A percentile compares a stretch with the other conserved stretches of the same genome.
Conservation (phyloP, 1,140 invertebrate species). For the Adelges cooleyi region DNA sequence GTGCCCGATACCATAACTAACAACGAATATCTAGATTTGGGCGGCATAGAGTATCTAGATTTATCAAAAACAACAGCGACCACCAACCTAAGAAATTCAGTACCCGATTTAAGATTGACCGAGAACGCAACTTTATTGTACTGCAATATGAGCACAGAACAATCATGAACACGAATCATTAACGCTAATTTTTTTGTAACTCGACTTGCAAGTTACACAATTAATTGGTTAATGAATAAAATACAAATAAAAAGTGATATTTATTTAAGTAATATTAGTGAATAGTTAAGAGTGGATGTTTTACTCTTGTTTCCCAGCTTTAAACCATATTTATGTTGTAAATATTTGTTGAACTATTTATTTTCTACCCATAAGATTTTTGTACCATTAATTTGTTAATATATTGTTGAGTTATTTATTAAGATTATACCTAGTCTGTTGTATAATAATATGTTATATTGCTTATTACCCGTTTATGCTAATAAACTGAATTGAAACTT, state of each 20-base stretch:
- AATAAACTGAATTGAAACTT: too few relatives aligned
- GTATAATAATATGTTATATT: too few relatives aligned
- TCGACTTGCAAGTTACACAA: too few relatives aligned
- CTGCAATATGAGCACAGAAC: conserved; percentile 15
- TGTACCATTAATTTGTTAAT: background rate
- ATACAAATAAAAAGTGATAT: too few relatives aligned
- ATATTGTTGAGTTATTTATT: background rate
- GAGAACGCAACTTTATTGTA: conserved; percentile 1
- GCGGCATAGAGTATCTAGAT: conserved; percentile 6
- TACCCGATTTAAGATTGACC: background rate
- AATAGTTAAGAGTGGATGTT: background rate
- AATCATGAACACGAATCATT: background rate
- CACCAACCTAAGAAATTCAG: background rate
- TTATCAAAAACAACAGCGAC: background rate
- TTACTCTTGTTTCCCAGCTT: background rate
- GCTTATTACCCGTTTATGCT: too few relatives aligned
- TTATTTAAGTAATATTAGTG: too few relatives aligned
- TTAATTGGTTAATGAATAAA: too few relatives aligned
- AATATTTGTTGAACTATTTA: background rate
- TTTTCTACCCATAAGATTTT: background rate
- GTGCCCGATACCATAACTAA: background rate
- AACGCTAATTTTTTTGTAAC: too few relatives aligned
- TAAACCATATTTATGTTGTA: background rate
- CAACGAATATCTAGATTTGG: conserved; percentile 4
- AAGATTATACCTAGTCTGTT: too few relatives aligned